Evolutionary conservation across 1,140 invertebrate species (phyloP), one percentile per base, ranked within the genome.

Genomic region (Sycophaga agraensis): DNA sequence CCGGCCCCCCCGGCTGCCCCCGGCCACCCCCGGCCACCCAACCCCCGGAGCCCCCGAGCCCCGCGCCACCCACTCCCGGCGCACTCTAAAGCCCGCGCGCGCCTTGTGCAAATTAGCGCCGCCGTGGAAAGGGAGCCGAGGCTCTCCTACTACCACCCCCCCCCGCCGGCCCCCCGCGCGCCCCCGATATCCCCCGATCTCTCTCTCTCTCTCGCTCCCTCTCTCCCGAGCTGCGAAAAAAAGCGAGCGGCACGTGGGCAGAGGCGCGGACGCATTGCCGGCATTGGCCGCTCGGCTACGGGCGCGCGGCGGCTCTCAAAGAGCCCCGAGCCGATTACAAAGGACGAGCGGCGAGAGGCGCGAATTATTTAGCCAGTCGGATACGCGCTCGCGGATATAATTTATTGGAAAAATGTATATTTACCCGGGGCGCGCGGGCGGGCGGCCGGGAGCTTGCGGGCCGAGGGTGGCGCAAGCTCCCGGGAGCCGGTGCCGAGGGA

Each of bases 281-380:
- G 16, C 1, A 17, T n/a, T n/a, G 37, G 37, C 14, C 4, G 17
- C 42, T 3, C 11, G n/a, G 19, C 6, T 12, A 21, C 5, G 17
- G 16, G 21, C 19, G 43, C n/a, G 21, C 9, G 24, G 24, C 43
- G 21, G 43, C 28, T 40, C 24, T 58, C 55, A 58, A 48, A 49
- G 43, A 48, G 42, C n/a, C n/a, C n/a, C n/a, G n/a, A 56, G 19
- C 31, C 34, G 43, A 50, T 42, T 39, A 51, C 35, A 59, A 59
- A 59, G 48, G 57, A n/a, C n/a, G n/a, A n/a, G n/a, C n/a, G n/a
- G 7, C 22, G 24, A 31, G 19, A 6, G 22, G 24, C 46, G 46
- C 56, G 26, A 59, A 59, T 59, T 40, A 59, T 59, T 51, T 59
- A 51, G n/a, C 46, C 11, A 59, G 34, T 59, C 48, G 48, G 1